These are phyloP conservation scores for Artibeus lituratus DNA, from an alignment of 2,797 vertebrate species.

Conservation along the genomic window DNA sequence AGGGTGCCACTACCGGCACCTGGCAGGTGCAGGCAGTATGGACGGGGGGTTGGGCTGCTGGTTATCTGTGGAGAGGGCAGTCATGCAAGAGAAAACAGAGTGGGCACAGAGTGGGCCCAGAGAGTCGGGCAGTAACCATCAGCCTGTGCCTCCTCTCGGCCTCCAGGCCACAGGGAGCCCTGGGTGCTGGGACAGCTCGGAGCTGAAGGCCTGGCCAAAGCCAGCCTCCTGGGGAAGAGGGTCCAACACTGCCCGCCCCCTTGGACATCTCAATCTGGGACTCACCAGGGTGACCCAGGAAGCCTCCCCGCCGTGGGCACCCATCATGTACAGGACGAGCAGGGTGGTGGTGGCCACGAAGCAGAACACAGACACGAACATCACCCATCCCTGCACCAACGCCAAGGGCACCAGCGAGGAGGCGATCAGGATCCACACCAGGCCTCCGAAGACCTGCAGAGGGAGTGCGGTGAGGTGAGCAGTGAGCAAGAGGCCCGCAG, in stretches of 20 bases:
- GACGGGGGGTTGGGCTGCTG: not conserved
- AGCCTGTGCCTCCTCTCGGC: not conserved
- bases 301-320: conserved; percentile 69
- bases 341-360: conserved; percentile 85
- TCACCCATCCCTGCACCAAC: conserved; percentile 90
- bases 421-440: conserved; percentile 93
- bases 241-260: accelerated
- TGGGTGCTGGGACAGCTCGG: not conserved
- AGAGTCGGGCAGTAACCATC: not conserved
- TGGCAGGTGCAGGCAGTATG: not conserved
- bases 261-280: not conserved
- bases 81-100: not conserved
- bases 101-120: not conserved
- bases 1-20: not conserved
- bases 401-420: conserved; percentile 41
- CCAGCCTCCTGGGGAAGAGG: too few species aligned
- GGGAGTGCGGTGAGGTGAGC: not conserved
- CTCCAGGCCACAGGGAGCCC: accelerated
- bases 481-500: not conserved
- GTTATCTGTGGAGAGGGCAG: not conserved
- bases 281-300: conserved; percentile 83
- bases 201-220: not conserved
- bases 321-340: conserved; percentile 84
- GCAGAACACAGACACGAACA: conserved; percentile 93
- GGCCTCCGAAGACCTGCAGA: conserved; percentile 87